Conservation (phyloP, 2,797 vertebrate species). For the Delichon dasypus region DNA sequence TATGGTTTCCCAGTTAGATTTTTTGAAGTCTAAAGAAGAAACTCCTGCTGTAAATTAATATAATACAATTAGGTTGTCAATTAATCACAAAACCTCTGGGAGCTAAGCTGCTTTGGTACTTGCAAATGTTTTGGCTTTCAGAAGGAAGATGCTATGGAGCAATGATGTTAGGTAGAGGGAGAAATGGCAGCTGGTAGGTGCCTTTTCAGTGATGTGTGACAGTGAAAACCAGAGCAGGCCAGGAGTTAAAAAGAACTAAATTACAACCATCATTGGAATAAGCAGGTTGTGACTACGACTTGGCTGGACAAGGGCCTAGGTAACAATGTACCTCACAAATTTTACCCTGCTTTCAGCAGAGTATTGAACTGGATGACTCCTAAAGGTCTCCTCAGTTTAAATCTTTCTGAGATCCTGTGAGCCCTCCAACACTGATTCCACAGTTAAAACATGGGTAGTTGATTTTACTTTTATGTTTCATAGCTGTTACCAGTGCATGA, state of each 20-base stretch:
- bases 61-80: background rate
- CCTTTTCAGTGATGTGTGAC: background rate
- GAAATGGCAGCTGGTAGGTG: background rate
- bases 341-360: background rate
- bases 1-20: background rate
- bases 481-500: background rate
- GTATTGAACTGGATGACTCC: background rate
- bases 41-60: background rate
- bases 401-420: background rate
- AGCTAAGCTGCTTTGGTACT: background rate
- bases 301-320: background rate
- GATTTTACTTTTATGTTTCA: background rate
- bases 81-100: background rate
- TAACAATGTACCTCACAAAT: background rate
- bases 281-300: background rate
- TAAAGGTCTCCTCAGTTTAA: background rate
- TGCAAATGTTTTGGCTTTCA: background rate
- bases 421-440: background rate
- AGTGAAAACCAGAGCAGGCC: background rate
- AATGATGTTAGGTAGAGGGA: background rate
- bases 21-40: background rate
- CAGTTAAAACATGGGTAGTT: background rate
- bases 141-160: background rate
- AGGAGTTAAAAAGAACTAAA: background rate
- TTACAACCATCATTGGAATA: fast-evolving